Evolutionary conservation across 2,113 vertebrate species (phyloP).

Genomic region (Holacanthus passer): DNA sequence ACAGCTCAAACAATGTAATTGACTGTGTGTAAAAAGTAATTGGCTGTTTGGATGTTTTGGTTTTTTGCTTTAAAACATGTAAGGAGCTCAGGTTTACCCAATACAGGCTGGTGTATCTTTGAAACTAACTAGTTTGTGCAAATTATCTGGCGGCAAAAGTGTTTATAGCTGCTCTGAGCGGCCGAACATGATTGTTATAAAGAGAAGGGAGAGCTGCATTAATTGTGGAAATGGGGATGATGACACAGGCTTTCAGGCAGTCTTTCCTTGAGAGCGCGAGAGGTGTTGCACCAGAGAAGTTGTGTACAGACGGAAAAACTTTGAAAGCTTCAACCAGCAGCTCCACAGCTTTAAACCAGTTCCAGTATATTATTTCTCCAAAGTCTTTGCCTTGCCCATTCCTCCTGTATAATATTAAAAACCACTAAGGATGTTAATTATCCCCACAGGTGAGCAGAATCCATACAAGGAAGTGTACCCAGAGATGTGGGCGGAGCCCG

Average conservation of each 20-base stretch:
- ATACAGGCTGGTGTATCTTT: not conserved
- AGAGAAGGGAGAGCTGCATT: too few species aligned
- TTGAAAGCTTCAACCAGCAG: not conserved
- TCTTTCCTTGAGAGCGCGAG: too few species aligned
- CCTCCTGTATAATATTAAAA: not conserved
- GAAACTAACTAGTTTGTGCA: not conserved
- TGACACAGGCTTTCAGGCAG: not conserved
- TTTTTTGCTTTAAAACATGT: not conserved
- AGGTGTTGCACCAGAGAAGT: not conserved
- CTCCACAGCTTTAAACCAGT: not conserved
- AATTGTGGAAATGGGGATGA: not conserved
- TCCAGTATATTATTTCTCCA: not conserved
- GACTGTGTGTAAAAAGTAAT: not conserved
- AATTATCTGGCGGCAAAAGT: not conserved
- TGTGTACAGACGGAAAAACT: not conserved
- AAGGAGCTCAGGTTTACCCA: too few species aligned
- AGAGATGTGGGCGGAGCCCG: conserved; percentile 96
- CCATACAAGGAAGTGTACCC: conserved; percentile 98
- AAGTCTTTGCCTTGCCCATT: not conserved
- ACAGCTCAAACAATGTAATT: not conserved
- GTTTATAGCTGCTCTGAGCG: not conserved
- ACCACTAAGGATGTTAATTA: conserved; percentile 1
- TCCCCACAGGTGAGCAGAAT: conserved; percentile 90
- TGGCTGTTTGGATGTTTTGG: not conserved
- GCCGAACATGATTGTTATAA: not conserved